phyloP scores from a whole-genome alignment of 2,888 invertebrate genomes.

The Pammene aurita region DNA sequence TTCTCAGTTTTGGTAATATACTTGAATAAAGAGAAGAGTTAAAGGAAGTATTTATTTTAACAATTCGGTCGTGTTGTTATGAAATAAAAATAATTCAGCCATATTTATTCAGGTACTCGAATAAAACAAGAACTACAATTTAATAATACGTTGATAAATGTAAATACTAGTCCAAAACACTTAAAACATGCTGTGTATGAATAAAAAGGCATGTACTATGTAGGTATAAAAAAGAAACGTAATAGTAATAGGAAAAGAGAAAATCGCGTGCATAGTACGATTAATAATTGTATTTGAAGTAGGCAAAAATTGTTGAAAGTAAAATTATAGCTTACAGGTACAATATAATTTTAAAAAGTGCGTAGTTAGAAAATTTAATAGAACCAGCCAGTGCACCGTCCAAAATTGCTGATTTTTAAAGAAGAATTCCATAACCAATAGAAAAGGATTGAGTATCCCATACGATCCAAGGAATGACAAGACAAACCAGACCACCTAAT shows the following conservation, averaged over 20 bases:
- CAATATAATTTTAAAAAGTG: constrained; percentile 29
- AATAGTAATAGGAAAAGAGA: constrained; percentile 30
- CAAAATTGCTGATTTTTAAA: constrained; percentile 58
- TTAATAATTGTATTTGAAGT: constrained; percentile 26
- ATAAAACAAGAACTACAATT: constrained; percentile 33
- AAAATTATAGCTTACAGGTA: constrained; percentile 27
- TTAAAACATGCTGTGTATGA: constrained; percentile 38
- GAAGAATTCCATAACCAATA: constrained; percentile 47
- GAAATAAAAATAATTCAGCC: constrained; percentile 53
- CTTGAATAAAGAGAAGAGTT: constrained; percentile 32
- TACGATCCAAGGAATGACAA: constrained; percentile 55
- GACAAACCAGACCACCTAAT: constrained; percentile 47
- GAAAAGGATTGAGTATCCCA: constrained; percentile 62
- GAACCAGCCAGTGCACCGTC: constrained; percentile 58
- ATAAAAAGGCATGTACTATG: constrained; percentile 29
- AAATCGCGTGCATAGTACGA: constrained; percentile 41
- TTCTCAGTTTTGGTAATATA: constrained; percentile 1
- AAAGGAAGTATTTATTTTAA: constrained; percentile 46
- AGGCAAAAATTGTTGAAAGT: constrained; percentile 18
- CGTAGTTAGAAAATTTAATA: constrained; percentile 31
- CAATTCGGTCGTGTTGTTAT: constrained; percentile 81
- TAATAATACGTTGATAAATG: constrained; percentile 25
- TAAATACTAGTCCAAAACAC: constrained; percentile 31
- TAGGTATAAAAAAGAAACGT: constrained; percentile 28
- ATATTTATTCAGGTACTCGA: constrained; percentile 23